Percentiles rank a stretch among this genome's conserved stretches.
Evolutionary conservation across 1,140 invertebrate genomes (phyloP).

Genomic region (Stegodyphus dumicola): DNA sequence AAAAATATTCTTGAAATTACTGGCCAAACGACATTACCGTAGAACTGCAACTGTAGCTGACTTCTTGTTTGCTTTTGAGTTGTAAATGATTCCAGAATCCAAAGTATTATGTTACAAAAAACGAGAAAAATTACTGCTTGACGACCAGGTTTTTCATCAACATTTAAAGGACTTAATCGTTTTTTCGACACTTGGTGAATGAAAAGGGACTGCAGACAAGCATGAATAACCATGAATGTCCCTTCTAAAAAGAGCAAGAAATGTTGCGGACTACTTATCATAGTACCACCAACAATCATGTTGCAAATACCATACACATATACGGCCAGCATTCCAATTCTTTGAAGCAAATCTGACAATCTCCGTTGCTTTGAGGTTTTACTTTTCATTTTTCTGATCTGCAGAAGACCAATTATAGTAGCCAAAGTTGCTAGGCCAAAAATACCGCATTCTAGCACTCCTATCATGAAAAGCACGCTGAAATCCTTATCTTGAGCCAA

Average conservation of each 20-base stretch:
- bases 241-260: conserved; percentile 71
- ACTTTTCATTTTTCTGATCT: conserved; percentile 66
- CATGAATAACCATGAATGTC: conserved; percentile 72
- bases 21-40: conserved; percentile 77
- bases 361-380: conserved; percentile 28
- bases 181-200: conserved; percentile 61
- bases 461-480: conserved; percentile 68
- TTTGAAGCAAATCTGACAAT: conserved; percentile 65
- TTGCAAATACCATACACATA: conserved; percentile 71
- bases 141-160: conserved; percentile 68
- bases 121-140: conserved; percentile 78
- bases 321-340: conserved; percentile 73
- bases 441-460: conserved; percentile 63
- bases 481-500: conserved; percentile 73
- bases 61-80: conserved; percentile 74
- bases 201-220: conserved; percentile 64
- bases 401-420: conserved; percentile 68
- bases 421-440: conserved; percentile 70
- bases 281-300: conserved; percentile 68
- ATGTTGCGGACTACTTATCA: conserved; percentile 65
- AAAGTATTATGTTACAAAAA: conserved; percentile 77
- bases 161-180: conserved; percentile 47
- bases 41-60: conserved; percentile 74
- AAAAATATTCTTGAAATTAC: conserved; percentile 76
- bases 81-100: conserved; percentile 78